Evolutionary conservation across 2,888 invertebrate species (phyloP).

Genomic region (Eupithecia vulgata): DNA sequence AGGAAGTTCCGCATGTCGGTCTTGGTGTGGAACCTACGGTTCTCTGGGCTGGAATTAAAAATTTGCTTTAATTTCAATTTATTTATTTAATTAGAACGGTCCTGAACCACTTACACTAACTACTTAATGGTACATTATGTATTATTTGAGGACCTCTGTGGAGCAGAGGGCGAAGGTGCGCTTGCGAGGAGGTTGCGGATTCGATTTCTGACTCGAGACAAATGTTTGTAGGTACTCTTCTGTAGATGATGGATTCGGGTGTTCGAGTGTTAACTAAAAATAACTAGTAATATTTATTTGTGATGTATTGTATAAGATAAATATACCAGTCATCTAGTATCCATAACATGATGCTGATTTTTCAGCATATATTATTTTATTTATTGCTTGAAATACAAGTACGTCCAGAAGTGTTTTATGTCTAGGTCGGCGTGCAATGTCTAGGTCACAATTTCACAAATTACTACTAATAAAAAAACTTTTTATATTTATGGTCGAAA

Average conservation of each 20-base stretch:
- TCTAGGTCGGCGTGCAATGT: no score
- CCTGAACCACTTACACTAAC: no score
- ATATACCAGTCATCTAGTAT: neutral
- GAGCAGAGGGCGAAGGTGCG: neutral
- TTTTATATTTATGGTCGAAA: no score
- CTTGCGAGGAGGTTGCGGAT: neutral
- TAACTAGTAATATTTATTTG: neutral
- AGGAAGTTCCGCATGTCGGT: conserved; percentile 72
- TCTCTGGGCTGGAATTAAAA: conserved; percentile 64
- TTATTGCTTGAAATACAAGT: no score
- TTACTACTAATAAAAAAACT: no score
- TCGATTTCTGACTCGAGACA: neutral
- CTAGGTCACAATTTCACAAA: no score
- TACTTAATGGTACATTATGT: no score
- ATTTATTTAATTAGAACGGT: no score
- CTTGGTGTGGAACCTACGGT: conserved; percentile 73
- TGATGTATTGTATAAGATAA: no score
- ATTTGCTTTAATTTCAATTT: neutral
- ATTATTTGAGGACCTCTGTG: neutral
- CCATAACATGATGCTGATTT: neutral
- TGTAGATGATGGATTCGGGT: neutral
- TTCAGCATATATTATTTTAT: neutral
- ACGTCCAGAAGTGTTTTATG: no score
- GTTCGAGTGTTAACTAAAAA: neutral
- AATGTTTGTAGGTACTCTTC: neutral